Percentiles rank a stretch among this genome's conserved stretches.
These are phyloP conservation scores for Tetragnatha montana DNA, from an alignment of 2,888 invertebrate genomes.

Conservation along the genomic window DNA sequence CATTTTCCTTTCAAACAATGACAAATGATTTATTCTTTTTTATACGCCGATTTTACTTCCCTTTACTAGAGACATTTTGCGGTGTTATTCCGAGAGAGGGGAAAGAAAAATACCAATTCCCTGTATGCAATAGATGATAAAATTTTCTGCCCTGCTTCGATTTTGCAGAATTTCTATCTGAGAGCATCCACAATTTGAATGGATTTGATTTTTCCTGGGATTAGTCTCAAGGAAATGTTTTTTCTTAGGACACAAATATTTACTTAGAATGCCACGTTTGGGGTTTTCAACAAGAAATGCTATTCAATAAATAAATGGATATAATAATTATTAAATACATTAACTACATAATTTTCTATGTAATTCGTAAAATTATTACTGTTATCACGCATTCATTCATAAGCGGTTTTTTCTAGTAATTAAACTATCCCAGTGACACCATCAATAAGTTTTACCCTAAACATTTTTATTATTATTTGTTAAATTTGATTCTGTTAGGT, in stretches of 20 bases:
- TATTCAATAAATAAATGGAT: too few relatives aligned
- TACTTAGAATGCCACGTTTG: neutral
- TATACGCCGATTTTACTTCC: conserved; percentile 15
- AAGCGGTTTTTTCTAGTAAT: too few relatives aligned
- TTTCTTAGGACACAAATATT: neutral
- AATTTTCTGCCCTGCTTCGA: neutral
- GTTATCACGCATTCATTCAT: too few relatives aligned
- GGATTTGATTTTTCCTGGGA: neutral
- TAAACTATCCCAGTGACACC: too few relatives aligned
- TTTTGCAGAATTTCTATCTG: neutral
- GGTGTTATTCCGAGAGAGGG: conserved; percentile 12
- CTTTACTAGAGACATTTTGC: conserved; percentile 21
- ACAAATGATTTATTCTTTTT: conserved; percentile 23
- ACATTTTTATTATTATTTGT: too few relatives aligned
- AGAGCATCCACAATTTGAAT: neutral
- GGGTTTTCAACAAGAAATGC: too few relatives aligned
- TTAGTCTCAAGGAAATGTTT: neutral
- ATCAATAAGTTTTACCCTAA: too few relatives aligned
- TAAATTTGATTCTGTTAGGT: too few relatives aligned
- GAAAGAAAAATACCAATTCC: conserved; percentile 25
- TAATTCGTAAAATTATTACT: too few relatives aligned
- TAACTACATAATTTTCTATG: too few relatives aligned
- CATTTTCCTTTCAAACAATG: conserved; percentile 36
- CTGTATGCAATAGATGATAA: conserved; percentile 17
- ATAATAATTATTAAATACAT: too few relatives aligned